A percentile compares a stretch with the other conserved stretches of the same genome.
phyloP scores from a whole-genome alignment of 2,888 invertebrate genomes.

The Arctia plantaginis region DNA sequence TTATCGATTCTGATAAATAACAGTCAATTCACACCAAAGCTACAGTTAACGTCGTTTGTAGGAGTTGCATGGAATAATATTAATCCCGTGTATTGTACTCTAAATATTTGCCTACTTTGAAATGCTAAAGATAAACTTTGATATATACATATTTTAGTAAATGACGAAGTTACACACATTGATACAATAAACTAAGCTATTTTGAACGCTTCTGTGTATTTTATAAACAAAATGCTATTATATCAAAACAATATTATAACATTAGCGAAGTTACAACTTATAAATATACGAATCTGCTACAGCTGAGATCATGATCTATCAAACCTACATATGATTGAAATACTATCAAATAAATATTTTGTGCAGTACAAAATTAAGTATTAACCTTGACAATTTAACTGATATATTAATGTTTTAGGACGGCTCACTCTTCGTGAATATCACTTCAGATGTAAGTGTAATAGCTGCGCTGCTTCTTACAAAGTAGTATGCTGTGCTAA shows the following conservation, averaged over 20 bases:
- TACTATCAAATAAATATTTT: conserved; percentile 9
- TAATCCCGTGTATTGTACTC: too few relatives aligned
- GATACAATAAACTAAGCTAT: not conserved
- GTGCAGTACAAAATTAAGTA: not conserved
- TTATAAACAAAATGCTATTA: conserved; percentile 29
- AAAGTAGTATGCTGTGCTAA: not conserved
- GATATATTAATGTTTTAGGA: not conserved
- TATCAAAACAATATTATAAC: conserved; percentile 34
- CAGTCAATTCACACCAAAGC: not conserved
- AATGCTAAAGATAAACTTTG: not conserved
- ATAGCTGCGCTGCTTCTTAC: not conserved
- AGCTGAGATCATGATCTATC: conserved; percentile 13
- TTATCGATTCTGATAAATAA: not conserved
- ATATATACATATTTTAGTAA: not conserved
- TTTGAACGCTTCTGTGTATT: conserved; percentile 28
- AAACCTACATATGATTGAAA: conserved; percentile 3
- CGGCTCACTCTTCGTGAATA: not conserved
- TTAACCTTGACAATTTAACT: not conserved
- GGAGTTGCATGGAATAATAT: not conserved
- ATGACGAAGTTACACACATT: not conserved
- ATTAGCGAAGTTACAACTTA: conserved; percentile 20
- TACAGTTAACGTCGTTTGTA: not conserved
- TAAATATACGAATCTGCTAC: conserved; percentile 17
- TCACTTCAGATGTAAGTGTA: not conserved
- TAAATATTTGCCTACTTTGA: too few relatives aligned